Evolutionary conservation across 2,113 vertebrate species (phyloP).

Genomic region (Ophiodon elongatus): DNA sequence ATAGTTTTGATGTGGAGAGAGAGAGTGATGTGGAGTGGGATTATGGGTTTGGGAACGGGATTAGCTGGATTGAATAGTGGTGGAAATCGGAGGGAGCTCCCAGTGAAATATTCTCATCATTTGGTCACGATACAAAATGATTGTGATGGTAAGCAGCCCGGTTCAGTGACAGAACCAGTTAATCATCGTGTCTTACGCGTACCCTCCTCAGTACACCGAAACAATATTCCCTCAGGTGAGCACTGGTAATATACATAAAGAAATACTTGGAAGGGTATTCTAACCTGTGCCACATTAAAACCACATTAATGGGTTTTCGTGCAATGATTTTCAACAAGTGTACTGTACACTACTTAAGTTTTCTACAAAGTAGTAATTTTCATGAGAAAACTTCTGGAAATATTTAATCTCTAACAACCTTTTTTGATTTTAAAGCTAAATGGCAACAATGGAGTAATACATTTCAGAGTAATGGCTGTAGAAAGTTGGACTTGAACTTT

Average conservation of each 20-base stretch:
- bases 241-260: neutral
- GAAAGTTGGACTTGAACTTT: neutral
- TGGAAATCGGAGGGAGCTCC: conserved; percentile 1
- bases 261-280: neutral
- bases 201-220: neutral
- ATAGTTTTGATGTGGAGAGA: conserved; percentile 39
- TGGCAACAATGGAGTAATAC: neutral
- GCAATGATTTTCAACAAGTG: neutral
- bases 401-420: neutral
- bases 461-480: neutral
- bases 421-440: neutral
- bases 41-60: conserved; percentile 64
- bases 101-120: conserved; percentile 35
- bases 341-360: neutral
- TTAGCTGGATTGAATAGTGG: conserved; percentile 29
- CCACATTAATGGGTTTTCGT: neutral
- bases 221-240: neutral
- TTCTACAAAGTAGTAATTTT: neutral
- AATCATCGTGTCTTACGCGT: neutral
- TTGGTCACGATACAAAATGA: neutral
- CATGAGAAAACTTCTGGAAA: conserved; percentile 2
- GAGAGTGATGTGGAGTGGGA: conserved; percentile 66
- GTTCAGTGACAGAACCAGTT: neutral
- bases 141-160: neutral
- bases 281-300: neutral